Percentiles rank a stretch among this genome's conserved stretches.
These are phyloP conservation scores for Philypnodon macrostomus DNA, from an alignment of 2,797 vertebrate species.

Conservation along the genomic window DNA sequence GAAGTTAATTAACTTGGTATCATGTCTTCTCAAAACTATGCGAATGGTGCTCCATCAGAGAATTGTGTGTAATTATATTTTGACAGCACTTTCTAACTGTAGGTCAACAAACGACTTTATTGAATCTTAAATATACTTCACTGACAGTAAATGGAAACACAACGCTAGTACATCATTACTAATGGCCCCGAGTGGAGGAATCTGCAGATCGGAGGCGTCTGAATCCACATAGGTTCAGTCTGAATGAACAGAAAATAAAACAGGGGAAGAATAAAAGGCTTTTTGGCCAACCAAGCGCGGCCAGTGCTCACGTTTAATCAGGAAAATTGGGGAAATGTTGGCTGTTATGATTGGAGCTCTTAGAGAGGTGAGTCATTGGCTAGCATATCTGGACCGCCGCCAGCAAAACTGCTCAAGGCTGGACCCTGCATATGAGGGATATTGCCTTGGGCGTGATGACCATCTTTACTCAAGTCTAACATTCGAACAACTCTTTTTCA, in stretches of 20 bases:
- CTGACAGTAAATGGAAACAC: conserved; percentile 11
- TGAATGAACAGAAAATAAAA: conserved; percentile 35
- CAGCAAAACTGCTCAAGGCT: conserved; percentile 51
- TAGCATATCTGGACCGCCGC: conserved; percentile 51
- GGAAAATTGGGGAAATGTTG: conserved; percentile 66
- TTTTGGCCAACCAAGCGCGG: conserved; percentile 62
- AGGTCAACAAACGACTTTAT: not conserved
- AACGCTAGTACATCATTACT: not conserved
- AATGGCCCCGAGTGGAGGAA: conserved; percentile 21
- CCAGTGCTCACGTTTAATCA: conserved; percentile 73
- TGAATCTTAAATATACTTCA: conserved; percentile 6
- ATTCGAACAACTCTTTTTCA: conserved; percentile 31
- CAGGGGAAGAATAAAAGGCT: conserved; percentile 66
- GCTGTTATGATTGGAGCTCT: conserved; percentile 66
- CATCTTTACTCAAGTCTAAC: conserved; percentile 37
- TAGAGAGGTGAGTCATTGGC: conserved; percentile 72
- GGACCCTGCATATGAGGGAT: conserved; percentile 37
- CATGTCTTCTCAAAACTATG: conserved; percentile 32
- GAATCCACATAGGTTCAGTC: conserved; percentile 51
- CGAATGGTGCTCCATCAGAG: conserved; percentile 21
- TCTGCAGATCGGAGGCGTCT: conserved; percentile 24
- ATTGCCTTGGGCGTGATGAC: conserved; percentile 32
- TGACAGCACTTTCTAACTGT: conserved; percentile 12
- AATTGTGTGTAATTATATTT: conserved; percentile 35
- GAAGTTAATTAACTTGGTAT: conserved; percentile 37